Conservation (phyloP, 2,888 invertebrate genomes). For the Oligia strigilis region DNA sequence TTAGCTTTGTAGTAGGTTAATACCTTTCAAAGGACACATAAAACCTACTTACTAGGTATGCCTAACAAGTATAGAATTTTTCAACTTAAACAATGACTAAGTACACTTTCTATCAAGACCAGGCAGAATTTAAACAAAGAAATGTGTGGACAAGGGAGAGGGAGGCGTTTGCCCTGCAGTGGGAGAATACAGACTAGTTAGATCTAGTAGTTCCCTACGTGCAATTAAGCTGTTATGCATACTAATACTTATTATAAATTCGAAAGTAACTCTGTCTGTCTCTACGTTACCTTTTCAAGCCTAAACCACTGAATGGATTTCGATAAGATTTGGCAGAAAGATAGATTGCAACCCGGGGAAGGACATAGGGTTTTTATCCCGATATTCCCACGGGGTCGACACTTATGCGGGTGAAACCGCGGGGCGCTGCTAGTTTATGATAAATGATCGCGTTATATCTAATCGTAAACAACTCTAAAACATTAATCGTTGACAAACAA, state of each 20-base stretch:
- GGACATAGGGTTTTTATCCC: no score
- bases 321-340: no score
- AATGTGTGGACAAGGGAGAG: background rate
- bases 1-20: background rate
- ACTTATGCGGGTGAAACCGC: no score
- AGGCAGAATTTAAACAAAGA: background rate
- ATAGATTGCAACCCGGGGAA: no score
- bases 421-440: background rate
- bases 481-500: constrained; percentile 5
- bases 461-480: background rate
- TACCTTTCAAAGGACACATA: background rate
- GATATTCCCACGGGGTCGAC: no score
- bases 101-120: background rate
- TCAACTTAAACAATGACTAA: background rate
- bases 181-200: no score
- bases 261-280: no score
- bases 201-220: background rate
- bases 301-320: no score
- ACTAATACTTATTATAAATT: no score
- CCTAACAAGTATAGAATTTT: background rate
- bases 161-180: no score
- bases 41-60: no score
- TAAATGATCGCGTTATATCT: background rate
- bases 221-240: background rate
- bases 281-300: no score